Evolutionary conservation across 2,113 vertebrate genomes (phyloP).

Genomic region (Coptodon bakossiorum): DNA sequence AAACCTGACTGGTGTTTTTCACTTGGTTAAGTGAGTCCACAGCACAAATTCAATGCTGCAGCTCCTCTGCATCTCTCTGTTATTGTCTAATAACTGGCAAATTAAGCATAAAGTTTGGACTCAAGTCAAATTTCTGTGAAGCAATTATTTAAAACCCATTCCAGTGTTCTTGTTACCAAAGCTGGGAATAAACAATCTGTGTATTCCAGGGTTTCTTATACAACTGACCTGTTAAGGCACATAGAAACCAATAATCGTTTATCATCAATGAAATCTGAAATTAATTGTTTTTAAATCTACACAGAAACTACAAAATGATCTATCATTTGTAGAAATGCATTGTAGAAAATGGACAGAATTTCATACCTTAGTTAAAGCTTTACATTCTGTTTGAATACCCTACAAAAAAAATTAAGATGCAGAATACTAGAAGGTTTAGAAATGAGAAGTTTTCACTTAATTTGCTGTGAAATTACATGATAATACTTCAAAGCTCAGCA

Average conservation of each 20-base stretch:
- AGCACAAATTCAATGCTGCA: background rate
- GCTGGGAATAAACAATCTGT: background rate
- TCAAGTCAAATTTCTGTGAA: background rate
- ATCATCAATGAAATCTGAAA: background rate
- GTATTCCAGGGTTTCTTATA: background rate
- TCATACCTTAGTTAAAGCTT: background rate
- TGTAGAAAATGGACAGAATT: background rate
- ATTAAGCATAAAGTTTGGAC: background rate
- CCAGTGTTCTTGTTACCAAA: background rate
- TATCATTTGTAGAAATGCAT: background rate
- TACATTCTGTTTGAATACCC: background rate
- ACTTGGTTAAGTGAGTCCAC: background rate
- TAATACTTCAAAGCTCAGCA: background rate
- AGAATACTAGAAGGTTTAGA: background rate
- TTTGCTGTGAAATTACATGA: background rate
- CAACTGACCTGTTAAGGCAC: background rate
- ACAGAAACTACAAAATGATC: background rate
- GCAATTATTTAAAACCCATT: background rate
- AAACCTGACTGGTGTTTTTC: background rate
- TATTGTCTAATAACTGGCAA: background rate
- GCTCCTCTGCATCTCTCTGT: background rate
- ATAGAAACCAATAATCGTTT: background rate
- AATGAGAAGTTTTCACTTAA: background rate
- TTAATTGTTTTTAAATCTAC: background rate
- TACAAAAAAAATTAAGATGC: background rate